These are phyloP conservation scores for Pycnonotus jocosus DNA, from an alignment of 2,113 vertebrate genomes.

Conservation along the genomic window DNA sequence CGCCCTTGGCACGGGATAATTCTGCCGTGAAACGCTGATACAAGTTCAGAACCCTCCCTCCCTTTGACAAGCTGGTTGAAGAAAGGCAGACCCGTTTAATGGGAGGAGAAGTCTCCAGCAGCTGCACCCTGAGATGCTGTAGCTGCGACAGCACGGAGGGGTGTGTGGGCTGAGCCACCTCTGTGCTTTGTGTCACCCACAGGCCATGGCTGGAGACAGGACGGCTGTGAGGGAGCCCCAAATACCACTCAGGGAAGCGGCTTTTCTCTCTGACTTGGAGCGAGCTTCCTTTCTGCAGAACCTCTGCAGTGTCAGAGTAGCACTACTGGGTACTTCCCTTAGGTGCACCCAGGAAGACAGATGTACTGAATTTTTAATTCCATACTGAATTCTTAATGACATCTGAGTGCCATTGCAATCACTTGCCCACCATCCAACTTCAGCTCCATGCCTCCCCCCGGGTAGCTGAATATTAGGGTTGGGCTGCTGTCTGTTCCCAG, in stretches of 20 bases:
- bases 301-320: not conserved
- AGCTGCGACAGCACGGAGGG: accelerated
- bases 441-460: not conserved
- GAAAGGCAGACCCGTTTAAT: accelerated
- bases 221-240: accelerated
- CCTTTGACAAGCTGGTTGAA: accelerated
- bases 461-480: not conserved
- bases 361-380: not conserved
- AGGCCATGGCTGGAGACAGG: not conserved
- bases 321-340: not conserved
- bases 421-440: not conserved
- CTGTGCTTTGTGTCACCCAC: accelerated
- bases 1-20: not conserved
- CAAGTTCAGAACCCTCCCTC: accelerated
- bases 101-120: accelerated
- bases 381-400: not conserved
- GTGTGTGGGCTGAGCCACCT: not conserved
- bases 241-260: accelerated
- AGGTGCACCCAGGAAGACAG: not conserved
- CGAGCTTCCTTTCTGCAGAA: not conserved
- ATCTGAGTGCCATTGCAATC: not conserved
- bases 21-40: not conserved
- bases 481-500: not conserved
- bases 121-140: accelerated
- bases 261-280: not conserved